Evolutionary conservation across 2,888 invertebrate genomes (phyloP).

Genomic region (Exocentrus adspersus): DNA sequence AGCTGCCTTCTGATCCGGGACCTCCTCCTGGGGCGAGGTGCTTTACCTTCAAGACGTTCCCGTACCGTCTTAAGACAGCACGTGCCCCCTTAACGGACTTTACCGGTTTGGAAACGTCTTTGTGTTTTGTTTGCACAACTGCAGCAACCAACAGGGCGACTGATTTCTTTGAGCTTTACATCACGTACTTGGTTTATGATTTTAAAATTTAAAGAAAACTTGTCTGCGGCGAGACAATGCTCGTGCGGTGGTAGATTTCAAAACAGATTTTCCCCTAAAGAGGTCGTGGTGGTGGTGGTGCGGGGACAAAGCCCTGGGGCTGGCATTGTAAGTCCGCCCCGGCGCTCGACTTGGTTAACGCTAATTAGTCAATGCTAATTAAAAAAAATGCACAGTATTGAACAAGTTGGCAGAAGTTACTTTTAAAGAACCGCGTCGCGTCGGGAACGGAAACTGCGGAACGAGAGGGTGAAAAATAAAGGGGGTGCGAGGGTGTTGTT

Average conservation of each 20-base stretch:
- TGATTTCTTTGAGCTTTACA: too few relatives aligned
- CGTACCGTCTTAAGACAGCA: slow-evolving; percentile 57
- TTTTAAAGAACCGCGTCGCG: slow-evolving; percentile 38
- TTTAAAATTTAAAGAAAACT: too few relatives aligned
- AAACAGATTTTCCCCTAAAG: too few relatives aligned
- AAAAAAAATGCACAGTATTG: slow-evolving; percentile 50
- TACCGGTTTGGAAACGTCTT: slow-evolving; percentile 35
- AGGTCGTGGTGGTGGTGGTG: too few relatives aligned
- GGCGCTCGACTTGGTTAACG: slow-evolving; percentile 52
- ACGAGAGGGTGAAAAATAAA: too few relatives aligned
- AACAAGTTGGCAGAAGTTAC: slow-evolving; percentile 43
- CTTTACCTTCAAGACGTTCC: slow-evolving; percentile 55
- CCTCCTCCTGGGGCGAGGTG: slow-evolving; percentile 59
- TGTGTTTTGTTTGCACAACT: not conserved
- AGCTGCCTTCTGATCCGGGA: slow-evolving; percentile 60
- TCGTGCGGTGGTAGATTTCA: too few relatives aligned
- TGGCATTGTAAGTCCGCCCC: slow-evolving; percentile 50
- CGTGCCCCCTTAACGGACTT: slow-evolving; percentile 50
- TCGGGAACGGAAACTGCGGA: slow-evolving; percentile 38
- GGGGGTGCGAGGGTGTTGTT: too few relatives aligned
- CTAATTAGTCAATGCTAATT: slow-evolving; percentile 58
- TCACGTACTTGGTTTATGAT: too few relatives aligned
- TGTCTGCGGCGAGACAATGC: too few relatives aligned
- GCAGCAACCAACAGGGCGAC: too few relatives aligned
- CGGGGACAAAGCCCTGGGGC: slow-evolving; percentile 48